Evolutionary conservation across 2,113 vertebrate species (phyloP).

Genomic region (Candoia aspera): DNA sequence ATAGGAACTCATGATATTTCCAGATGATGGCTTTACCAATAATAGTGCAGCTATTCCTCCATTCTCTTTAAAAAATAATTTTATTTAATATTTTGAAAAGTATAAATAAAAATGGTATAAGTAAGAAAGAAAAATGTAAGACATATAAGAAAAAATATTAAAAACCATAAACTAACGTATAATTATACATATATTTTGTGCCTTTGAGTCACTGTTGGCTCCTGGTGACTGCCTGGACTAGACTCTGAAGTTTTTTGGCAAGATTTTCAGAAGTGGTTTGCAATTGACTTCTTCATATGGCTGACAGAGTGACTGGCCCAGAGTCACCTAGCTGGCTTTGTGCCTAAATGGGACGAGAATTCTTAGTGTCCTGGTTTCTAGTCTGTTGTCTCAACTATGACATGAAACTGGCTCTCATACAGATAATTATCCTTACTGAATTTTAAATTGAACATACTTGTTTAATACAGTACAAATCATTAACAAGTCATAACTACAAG

Average conservation of each 20-base stretch:
- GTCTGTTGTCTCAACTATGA: background rate
- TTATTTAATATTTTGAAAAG: background rate
- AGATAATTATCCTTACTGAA: background rate
- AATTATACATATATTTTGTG: background rate
- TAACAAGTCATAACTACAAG: no score
- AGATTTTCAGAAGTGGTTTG: background rate
- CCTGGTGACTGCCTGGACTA: background rate
- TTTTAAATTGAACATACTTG: background rate
- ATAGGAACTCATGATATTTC: background rate
- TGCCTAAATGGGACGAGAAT: background rate
- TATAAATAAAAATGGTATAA: background rate
- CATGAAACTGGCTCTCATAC: background rate
- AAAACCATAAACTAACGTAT: background rate
- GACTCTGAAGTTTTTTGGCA: background rate
- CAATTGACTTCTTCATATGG: background rate
- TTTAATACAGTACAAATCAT: background rate
- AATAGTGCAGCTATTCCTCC: background rate
- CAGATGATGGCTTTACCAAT: background rate
- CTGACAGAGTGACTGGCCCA: background rate
- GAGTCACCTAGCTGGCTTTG: background rate
- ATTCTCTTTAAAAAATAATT: background rate
- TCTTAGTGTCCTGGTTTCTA: background rate
- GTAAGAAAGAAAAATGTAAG: background rate
- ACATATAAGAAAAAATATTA: background rate
- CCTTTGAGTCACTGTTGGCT: background rate